These are phyloP conservation scores for Peucedramus taeniatus DNA, from an alignment of 2,113 vertebrate genomes.

Conservation along the genomic window DNA sequence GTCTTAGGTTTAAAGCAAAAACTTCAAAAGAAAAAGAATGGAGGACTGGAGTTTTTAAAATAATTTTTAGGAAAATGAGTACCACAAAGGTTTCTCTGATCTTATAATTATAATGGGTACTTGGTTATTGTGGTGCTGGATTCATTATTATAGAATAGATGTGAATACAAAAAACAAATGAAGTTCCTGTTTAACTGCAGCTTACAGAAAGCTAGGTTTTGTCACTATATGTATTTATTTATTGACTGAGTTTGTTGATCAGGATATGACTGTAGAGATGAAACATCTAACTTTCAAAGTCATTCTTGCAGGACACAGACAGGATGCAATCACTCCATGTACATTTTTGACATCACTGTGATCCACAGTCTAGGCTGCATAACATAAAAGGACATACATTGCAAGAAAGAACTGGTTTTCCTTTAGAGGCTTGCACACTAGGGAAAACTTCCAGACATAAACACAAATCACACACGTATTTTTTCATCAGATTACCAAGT, in stretches of 20 bases:
- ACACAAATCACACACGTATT: background rate
- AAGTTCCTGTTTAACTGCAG: conserved; percentile 62
- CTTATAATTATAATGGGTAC: conserved; percentile 28
- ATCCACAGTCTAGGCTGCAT: conserved; percentile 28
- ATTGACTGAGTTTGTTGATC: conserved; percentile 63
- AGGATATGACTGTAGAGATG: conserved; percentile 68
- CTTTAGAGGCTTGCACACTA: conserved; percentile 25
- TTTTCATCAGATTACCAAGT: background rate
- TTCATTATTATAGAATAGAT: conserved; percentile 51
- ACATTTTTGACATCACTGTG: conserved; percentile 56
- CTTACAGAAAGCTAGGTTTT: conserved; percentile 53
- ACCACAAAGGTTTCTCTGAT: conserved; percentile 62
- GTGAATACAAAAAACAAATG: conserved; percentile 56
- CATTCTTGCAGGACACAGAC: conserved; percentile 51
- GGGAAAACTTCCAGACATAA: conserved; percentile 57
- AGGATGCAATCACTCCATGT: conserved; percentile 54
- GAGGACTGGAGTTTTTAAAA: background rate
- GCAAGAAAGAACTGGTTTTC: conserved; percentile 32
- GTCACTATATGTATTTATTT: conserved; percentile 67
- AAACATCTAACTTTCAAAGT: conserved; percentile 71
- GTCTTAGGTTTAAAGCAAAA: conserved; percentile 43
- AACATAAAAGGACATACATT: conserved; percentile 56
- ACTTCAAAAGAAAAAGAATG: conserved; percentile 62
- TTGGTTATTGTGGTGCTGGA: conserved; percentile 13
- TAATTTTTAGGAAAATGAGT: conserved; percentile 52